Base-by-base conservation (phyloP, 1,140 invertebrate species). In the Venturia canescens region DNA sequence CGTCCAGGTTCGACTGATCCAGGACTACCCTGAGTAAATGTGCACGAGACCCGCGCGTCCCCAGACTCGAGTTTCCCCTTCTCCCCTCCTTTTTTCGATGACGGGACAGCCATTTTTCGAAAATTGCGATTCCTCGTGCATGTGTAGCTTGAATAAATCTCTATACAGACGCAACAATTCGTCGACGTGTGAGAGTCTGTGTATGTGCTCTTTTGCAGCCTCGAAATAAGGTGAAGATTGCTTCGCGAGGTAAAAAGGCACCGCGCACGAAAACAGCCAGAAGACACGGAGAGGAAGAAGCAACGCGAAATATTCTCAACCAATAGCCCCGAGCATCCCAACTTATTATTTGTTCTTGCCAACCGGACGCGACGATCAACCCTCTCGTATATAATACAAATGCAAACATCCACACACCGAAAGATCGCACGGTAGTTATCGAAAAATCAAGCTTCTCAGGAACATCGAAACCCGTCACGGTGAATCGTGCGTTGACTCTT, bases 61-160 rank as follows among this genome's bases (percentile, higher is more conserved):
- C 29, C 66, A 31, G 18, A 5, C 50, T 53, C 16, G 16, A 16
- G 16, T 53, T 21, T n/a, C 7, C 18, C 50, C 50, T n/a, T 21
- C n/a, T 27, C 21, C 77, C 29, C 18, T 31, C 16, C 48, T n/a
- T 53, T 79, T 53, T 79, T 74, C 71, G 78, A 88, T 89, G 89
- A 91, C 91, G 91, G 90, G 90, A 91, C 89, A 91, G 88, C 87
- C 89, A 88, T 91, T 91, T 69, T 89, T 90, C 86, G 86, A 44
- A 91, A 92, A 92, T 91, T 91, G 87, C 89, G 85, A 89, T 90
- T 67, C 16, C 23, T 3, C 23, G 23, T 57, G 88, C 89, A 84
- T 76, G 71, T 81, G 86, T 87, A 44, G 1, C 38, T 13, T 9
- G 38, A 44, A 44, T 44, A 44, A 44, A 44, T 44, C 38, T 44